Conservation (phyloP, 2,888 invertebrate species). For the Temnothorax ravouxi region DNA sequence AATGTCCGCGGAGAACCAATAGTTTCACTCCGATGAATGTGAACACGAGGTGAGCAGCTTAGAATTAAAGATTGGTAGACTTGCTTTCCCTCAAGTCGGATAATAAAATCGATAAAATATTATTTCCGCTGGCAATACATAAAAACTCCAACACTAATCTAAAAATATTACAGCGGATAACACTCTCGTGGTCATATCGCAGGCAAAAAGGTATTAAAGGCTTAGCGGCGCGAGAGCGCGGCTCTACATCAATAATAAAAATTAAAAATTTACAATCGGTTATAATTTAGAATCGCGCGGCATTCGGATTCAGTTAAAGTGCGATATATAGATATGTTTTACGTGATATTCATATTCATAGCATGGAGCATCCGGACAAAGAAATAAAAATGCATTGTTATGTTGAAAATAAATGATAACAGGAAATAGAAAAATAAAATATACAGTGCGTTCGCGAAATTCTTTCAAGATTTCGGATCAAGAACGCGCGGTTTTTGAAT, state of each 20-base stretch:
- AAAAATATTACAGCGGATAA: constrained; percentile 19
- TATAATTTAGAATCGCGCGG: not conserved
- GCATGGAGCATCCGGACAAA: not conserved
- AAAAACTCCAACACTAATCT: constrained; percentile 25
- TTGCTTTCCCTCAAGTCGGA: not conserved
- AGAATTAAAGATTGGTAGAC: constrained; percentile 11
- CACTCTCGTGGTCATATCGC: not conserved
- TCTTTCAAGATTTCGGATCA: not conserved
- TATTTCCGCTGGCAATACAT: not conserved
- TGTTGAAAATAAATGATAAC: not conserved
- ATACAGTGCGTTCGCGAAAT: not conserved
- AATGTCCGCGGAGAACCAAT: not conserved
- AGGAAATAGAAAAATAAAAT: not conserved
- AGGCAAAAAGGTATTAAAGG: constrained; percentile 5
- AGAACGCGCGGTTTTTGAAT: constrained; percentile 5
- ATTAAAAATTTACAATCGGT: constrained; percentile 20
- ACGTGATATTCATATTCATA: not conserved
- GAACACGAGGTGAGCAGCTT: not conserved
- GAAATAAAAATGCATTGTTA: not conserved
- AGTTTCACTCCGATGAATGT: not conserved
- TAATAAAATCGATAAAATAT: constrained; percentile 33
- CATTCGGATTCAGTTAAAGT: not conserved
- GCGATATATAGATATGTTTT: not conserved
- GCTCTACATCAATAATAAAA: constrained; percentile 2
- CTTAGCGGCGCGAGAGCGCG: not conserved